Evolutionary conservation across 1,140 invertebrate species (phyloP), one percentile per base, ranked within the genome.

Genomic region (Drosophila kurseongensis): DNA sequence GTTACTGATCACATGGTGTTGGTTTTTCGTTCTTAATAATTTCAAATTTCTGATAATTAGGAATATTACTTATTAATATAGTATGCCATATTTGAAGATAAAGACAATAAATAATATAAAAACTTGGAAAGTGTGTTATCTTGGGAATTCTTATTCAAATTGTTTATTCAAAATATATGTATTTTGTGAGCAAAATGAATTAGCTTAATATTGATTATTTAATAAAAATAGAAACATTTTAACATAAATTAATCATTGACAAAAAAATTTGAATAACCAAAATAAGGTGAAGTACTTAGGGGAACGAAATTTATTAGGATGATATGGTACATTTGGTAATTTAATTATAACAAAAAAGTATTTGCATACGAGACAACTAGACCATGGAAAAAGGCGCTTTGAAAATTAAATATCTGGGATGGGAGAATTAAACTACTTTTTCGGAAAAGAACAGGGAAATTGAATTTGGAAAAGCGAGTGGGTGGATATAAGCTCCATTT

Each of bases 271-370:
- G 23, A 4, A 3, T 23, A 41, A 14, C n/a, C 2, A 4, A 14
- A 41, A 14, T 5, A 44, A 10, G 0, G 0, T 9, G 6, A 44
- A 16, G 2, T 44, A 16, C 41, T 14, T 44, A 4, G 14, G 2
- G 12, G 0, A n/a, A 18, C 12, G 10, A 18, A 13, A 10, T 4
- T 3, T 23, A 9, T 9, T 3, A 1, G 29, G 27, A 16, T 57
- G 18, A 2, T 9, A 36, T 54, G 57, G 13, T 27, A 59, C 36
- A 59, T 32, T 58, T 23, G 5, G 5, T 2, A 27, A 10, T 14
- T 42, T 60, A 60, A 63, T 63, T 41, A 42, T 9, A 41, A 32
- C 23, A 32, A 41, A 41, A 16, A 41, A 7, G 40, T 14, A 41
- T 59, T 12, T 23, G 52, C 54, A 13, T 60, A 12, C 18, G 6